Conservation (phyloP, 2,888 invertebrate species). For the Pemphredon lugubris region DNA sequence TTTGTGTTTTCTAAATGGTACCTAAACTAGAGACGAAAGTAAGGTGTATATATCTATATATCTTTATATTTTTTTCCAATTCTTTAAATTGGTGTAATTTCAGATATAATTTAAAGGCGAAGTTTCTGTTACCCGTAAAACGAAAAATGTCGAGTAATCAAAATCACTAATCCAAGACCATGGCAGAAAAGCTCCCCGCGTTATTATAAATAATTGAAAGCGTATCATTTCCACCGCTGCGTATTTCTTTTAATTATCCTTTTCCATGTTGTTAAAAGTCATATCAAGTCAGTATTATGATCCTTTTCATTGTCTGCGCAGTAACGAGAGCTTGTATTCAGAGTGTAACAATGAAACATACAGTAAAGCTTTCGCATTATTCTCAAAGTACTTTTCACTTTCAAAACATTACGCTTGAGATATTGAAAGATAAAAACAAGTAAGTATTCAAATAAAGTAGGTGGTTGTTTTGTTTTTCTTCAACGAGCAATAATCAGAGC, state of each 20-base stretch:
- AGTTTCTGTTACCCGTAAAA: background rate
- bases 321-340: slow-evolving; percentile 6
- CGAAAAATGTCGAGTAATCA: background rate
- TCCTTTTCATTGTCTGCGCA: slow-evolving; percentile 2
- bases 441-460: too few species aligned
- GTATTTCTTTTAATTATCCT: slow-evolving; percentile 17
- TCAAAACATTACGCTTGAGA: background rate
- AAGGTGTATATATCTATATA: too few species aligned
- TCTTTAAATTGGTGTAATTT: too few species aligned
- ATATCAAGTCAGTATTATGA: background rate
- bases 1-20: too few species aligned
- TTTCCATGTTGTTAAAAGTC: background rate
- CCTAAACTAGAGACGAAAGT: too few species aligned
- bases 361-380: slow-evolving; percentile 1
- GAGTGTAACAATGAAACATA: slow-evolving; percentile 5
- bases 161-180: background rate
- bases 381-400: slow-evolving; percentile 1
- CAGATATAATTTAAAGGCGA: background rate
- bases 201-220: background rate
- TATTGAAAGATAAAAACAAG: background rate
- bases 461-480: too few species aligned
- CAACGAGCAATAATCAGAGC: too few species aligned
- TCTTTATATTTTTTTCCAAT: too few species aligned
- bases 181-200: slow-evolving; percentile 15
- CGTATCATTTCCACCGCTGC: background rate